Conservation (phyloP, 2,797 vertebrate species). For the Manis pentadactyla region DNA sequence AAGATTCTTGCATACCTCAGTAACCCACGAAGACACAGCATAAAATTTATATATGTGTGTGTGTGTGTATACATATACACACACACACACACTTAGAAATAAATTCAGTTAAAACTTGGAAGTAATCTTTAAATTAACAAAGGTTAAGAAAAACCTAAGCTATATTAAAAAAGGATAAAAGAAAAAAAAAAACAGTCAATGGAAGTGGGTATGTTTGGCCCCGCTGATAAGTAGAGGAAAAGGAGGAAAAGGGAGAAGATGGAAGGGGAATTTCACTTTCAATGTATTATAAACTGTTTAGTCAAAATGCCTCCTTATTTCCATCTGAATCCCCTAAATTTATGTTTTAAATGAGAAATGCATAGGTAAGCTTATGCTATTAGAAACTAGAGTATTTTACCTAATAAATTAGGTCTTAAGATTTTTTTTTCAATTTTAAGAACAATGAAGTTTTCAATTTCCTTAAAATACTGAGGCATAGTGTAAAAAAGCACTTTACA, state of each 20-base stretch:
- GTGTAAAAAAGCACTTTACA: background rate
- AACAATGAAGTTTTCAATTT: background rate
- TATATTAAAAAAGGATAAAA: background rate
- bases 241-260: background rate
- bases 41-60: background rate
- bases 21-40: background rate
- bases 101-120: slow-evolving; percentile 23
- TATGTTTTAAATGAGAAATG: slow-evolving; percentile 32
- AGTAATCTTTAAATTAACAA: slow-evolving; percentile 1
- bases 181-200: background rate
- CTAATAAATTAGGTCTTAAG: background rate
- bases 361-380: background rate
- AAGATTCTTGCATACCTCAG: background rate
- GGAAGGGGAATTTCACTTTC: background rate
- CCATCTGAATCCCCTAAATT: background rate
- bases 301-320: slow-evolving; percentile 21
- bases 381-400: background rate
- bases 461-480: slow-evolving; percentile 25
- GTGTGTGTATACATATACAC: no score
- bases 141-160: background rate
- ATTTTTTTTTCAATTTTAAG: background rate
- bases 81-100: background rate
- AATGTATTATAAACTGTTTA: background rate
- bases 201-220: background rate
- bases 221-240: background rate